These are phyloP conservation scores for Drosophila guanche DNA, from an alignment of 1,140 invertebrate species.

Conservation along the genomic window DNA sequence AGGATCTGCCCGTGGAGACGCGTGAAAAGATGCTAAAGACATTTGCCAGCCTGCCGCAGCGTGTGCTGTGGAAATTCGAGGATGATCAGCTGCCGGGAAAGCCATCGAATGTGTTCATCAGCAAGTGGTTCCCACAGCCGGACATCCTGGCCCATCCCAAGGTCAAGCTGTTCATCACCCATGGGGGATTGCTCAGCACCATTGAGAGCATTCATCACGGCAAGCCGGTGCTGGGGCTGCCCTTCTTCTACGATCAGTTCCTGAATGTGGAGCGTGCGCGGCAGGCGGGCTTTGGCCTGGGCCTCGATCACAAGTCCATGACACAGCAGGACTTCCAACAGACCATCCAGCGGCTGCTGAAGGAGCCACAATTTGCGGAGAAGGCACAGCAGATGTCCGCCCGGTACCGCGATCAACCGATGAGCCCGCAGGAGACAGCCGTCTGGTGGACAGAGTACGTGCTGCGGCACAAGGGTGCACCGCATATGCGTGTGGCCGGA, in stretches of 20 bases:
- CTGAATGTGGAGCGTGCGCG: constrained; percentile 84
- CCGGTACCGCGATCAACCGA: constrained; percentile 86
- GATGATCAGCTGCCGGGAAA: constrained; percentile 84
- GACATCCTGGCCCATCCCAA: constrained; percentile 88
- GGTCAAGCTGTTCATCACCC: constrained; percentile 88
- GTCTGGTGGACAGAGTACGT: constrained; percentile 90
- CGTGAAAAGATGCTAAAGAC: constrained; percentile 85
- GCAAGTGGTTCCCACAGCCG: constrained; percentile 89
- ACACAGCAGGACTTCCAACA: constrained; percentile 67
- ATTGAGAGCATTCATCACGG: constrained; percentile 89
- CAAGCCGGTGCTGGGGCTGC: constrained; percentile 89
- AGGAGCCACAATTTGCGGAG: constrained; percentile 72
- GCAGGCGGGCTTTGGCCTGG: constrained; percentile 84
- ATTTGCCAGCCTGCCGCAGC: constrained; percentile 85
- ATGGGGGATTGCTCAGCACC: constrained; percentile 89
- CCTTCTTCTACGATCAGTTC: constrained; percentile 87
- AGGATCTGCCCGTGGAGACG: constrained; percentile 84
- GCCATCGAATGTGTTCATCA: constrained; percentile 86
- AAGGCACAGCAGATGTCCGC: constrained; percentile 85
- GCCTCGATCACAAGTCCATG: constrained; percentile 79
- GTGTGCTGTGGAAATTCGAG: constrained; percentile 89
- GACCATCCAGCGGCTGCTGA: constrained; percentile 76
- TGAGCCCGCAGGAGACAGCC: constrained; percentile 86
- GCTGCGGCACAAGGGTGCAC: constrained; percentile 84
- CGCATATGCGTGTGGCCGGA: constrained; percentile 62